Base-by-base conservation (phyloP, 2,113 vertebrate species). In the Zeus faber region DNA sequence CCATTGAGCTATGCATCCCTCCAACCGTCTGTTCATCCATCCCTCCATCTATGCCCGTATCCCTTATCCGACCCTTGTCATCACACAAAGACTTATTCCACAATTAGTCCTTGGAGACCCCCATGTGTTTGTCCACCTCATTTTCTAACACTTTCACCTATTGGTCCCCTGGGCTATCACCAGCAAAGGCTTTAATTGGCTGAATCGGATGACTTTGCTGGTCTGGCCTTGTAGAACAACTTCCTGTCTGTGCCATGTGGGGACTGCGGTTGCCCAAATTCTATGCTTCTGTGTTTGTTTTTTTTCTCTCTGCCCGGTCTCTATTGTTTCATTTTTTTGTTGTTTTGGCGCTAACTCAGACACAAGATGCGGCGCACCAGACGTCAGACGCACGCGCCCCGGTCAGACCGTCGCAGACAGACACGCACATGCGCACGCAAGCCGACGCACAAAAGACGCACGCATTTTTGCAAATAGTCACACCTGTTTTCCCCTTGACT, bases 401-500 rank as follows among this genome's bases (percentile, higher is more conserved):
- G n/a, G n/a, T n/a, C n/a, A n/a, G n/a, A 3, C 3, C 11, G 3
- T 3, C 9, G 11, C 2, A 54, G 31, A 17, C 44, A 31, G 20
- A 62, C 48, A 49, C 10, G 14, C 39, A 50, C 9, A 53, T 9
- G 62, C 49, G 41, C 25, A 48, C 14, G 64, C 7, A 22, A 54
- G 49, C 39, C 37, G 48, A n/a, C n/a, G n/a, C n/a, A n/a, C n/a
- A n/a, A n/a, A n/a, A n/a, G n/a, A n/a, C n/a, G n/a, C n/a, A n/a
- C n/a, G n/a, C n/a, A n/a, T n/a, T n/a, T n/a, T n/a, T 41, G 25
- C 22, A 27, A 67, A 60, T n/a, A 43, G 57, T 64, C 62, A 77
- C 82, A 87, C 77, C 85, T 88, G 86, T 63, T 69, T 76, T 85
- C 70, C 70, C 75, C 77, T 79, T 76, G 76, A 85, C 65, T 82